Conservation (phyloP, 2,797 vertebrate species). For the Percopsis omiscomaycus region DNA sequence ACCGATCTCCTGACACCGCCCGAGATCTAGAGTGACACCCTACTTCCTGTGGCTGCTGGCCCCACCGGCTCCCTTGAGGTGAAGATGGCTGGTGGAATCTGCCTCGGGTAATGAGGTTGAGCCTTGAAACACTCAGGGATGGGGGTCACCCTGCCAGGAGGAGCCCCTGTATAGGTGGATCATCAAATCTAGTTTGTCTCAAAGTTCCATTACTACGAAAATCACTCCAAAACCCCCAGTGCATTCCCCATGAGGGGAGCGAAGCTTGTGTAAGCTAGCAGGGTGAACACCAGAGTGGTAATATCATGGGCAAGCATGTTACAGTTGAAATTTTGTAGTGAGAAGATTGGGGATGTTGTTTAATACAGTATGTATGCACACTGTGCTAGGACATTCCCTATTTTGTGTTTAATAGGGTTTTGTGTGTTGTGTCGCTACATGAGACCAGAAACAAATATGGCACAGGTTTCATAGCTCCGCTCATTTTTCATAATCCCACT, state of each 20-base stretch:
- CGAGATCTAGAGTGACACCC: slow-evolving; percentile 48
- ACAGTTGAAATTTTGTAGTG: slow-evolving; percentile 42
- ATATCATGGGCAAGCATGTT: slow-evolving; percentile 31
- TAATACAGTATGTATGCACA: slow-evolving; percentile 4
- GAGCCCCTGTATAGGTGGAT: slow-evolving; percentile 28
- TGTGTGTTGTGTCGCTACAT: background rate
- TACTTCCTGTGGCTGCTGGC: slow-evolving; percentile 47
- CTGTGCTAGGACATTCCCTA: background rate
- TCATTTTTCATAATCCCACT: too few species aligned
- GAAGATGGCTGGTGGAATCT: slow-evolving; percentile 22
- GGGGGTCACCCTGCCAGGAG: slow-evolving; percentile 24
- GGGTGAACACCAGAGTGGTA: background rate
- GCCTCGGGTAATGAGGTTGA: slow-evolving; percentile 58
- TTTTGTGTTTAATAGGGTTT: too few species aligned
- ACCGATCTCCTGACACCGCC: slow-evolving; percentile 6
- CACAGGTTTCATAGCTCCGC: too few species aligned
- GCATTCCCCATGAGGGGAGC: slow-evolving; percentile 46
- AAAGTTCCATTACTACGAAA: slow-evolving; percentile 61
- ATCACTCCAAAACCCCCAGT: slow-evolving; percentile 46
- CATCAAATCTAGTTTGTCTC: slow-evolving; percentile 67
- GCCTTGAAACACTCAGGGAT: slow-evolving; percentile 12
- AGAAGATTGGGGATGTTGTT: slow-evolving; percentile 14
- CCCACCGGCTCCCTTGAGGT: slow-evolving; percentile 14
- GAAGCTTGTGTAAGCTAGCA: background rate
- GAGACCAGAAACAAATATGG: background rate